phyloP scores from a whole-genome alignment of 2,113 vertebrate genomes.

The Procapra przewalskii region DNA sequence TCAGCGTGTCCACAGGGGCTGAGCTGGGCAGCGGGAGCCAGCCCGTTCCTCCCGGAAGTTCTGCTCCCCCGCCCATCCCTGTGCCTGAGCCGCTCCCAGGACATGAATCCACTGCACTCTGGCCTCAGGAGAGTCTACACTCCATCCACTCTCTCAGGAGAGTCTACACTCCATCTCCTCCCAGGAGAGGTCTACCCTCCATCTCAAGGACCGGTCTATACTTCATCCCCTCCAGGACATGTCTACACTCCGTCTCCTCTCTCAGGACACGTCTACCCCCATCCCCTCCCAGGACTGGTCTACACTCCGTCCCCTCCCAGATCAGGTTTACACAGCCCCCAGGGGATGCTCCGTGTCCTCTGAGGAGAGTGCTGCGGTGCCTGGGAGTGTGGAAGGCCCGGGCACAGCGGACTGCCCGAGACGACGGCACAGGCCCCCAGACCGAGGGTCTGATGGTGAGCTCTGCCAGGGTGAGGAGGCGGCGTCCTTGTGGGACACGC shows the following conservation, averaged over 20 bases:
- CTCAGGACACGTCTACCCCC: not conserved
- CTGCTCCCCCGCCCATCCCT: not conserved
- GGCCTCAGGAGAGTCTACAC: not conserved
- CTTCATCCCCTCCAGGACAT: too few species aligned
- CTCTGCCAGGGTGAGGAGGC: not conserved
- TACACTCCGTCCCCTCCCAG: too few species aligned
- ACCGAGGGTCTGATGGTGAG: not conserved
- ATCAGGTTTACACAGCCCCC: too few species aligned
- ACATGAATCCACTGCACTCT: not conserved
- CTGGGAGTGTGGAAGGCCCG: not conserved
- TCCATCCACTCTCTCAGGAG: accelerated
- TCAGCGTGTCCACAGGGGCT: not conserved
- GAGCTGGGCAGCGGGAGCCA: accelerated
- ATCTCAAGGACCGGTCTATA: accelerated
- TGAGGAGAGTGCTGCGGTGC: not conserved
- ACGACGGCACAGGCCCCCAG: not conserved
- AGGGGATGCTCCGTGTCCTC: not conserved
- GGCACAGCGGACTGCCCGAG: not conserved
- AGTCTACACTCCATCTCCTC: not conserved
- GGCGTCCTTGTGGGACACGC: accelerated
- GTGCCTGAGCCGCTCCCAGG: not conserved
- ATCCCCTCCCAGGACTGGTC: not conserved
- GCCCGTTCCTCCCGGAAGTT: not conserved
- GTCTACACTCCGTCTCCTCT: accelerated
- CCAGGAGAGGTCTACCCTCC: not conserved